A percentile compares a stretch with the other conserved stretches of the same genome.
These are phyloP conservation scores for Chlamydotis undulata DNA, from an alignment of 2,113 vertebrate species.

Conservation along the genomic window DNA sequence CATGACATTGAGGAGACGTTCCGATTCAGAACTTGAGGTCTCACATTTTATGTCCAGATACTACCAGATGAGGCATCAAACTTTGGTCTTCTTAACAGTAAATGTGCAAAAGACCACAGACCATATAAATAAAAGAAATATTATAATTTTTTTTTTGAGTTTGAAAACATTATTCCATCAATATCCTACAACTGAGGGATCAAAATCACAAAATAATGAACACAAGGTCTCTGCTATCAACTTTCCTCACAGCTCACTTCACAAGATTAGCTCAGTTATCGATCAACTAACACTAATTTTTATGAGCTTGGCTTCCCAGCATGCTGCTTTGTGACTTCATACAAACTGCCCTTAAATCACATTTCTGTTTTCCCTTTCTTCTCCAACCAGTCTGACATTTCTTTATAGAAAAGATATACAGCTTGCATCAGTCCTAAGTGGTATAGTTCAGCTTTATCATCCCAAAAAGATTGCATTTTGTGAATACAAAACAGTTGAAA, in stretches of 20 bases:
- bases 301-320: not conserved
- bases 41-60: not conserved
- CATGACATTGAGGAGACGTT: not conserved
- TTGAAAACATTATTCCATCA: not conserved
- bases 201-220: not conserved
- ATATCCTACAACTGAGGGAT: not conserved
- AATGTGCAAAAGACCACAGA: rapidly evolving
- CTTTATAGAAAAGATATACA: not conserved
- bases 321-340: not conserved
- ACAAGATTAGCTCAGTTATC: not conserved
- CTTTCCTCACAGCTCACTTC: not conserved
- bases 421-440: not conserved
- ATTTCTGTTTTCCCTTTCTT: not conserved
- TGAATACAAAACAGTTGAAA: not conserved
- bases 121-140: not conserved
- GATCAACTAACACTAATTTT: not conserved
- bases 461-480: not conserved
- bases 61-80: not conserved
- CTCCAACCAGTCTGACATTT: not conserved
- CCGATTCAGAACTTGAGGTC: not conserved
- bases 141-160: not conserved
- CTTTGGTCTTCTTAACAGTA: not conserved
- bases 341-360: not conserved
- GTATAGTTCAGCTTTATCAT: not conserved
- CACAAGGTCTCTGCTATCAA: not conserved